A percentile compares a stretch with the other conserved stretches of the same genome.
Evolutionary conservation across 1,140 invertebrate genomes (phyloP).

Genomic region (Apolygus lucorum): DNA sequence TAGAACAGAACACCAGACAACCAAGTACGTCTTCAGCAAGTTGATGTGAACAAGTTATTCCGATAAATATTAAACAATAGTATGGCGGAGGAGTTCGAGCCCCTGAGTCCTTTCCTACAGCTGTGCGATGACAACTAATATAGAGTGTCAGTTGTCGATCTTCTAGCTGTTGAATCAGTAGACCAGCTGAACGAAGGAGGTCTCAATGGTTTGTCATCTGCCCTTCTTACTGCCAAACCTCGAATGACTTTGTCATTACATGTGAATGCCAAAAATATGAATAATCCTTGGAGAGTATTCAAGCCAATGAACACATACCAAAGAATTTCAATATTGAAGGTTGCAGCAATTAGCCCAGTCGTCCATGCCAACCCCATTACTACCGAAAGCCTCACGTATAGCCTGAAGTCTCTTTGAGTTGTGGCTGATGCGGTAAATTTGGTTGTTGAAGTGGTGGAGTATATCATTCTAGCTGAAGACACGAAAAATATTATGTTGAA

Average conservation of each 20-base stretch:
- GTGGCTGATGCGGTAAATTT: conserved; percentile 38
- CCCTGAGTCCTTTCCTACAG: too few relatives aligned
- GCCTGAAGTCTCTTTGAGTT: conserved; percentile 40
- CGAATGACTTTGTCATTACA: conserved; percentile 41
- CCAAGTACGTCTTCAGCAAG: too few relatives aligned
- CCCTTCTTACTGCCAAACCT: conserved; percentile 30
- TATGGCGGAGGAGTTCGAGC: too few relatives aligned
- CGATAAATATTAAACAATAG: too few relatives aligned
- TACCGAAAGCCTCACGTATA: conserved; percentile 48
- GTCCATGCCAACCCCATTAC: conserved; percentile 50
- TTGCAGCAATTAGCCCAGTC: conserved; percentile 44
- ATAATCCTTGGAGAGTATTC: conserved; percentile 50
- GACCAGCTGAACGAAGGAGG: conserved; percentile 35
- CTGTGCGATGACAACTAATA: too few relatives aligned
- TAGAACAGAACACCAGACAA: too few relatives aligned
- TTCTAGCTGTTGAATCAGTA: conserved; percentile 28
- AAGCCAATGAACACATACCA: conserved; percentile 48
- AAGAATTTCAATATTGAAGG: conserved; percentile 40
- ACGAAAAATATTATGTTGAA: conserved; percentile 46
- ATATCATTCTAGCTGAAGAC: conserved; percentile 45
- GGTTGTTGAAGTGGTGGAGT: conserved; percentile 39
- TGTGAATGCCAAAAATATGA: conserved; percentile 51
- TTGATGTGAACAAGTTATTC: too few relatives aligned
- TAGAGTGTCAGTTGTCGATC: conserved; percentile 30
- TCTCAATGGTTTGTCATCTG: conserved; percentile 27